Evolutionary conservation across 2,113 vertebrate genomes (phyloP), one percentile per base, ranked within the genome.

Genomic region (Oreocharis arfaki): DNA sequence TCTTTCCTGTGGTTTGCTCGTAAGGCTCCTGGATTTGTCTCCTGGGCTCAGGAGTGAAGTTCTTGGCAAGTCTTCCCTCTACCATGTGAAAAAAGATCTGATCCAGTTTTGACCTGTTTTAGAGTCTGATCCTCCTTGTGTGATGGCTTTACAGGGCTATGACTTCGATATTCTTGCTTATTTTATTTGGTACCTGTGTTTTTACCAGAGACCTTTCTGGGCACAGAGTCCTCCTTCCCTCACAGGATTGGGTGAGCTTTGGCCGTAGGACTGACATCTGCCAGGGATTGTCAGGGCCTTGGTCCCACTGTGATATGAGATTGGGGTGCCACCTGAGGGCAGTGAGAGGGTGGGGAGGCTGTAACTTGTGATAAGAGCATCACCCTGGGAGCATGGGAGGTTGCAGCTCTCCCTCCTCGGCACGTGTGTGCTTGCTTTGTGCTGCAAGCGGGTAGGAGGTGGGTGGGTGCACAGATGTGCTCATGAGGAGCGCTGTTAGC

Each of bases 201-300:
- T 77, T 74, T 42, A 39, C 21, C n/a, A 37, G 52, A 73, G 21
- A 59, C 26, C 11, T 67, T 84, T 55, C 44, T 19, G 60, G 39
- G 30, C 30, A 3, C 0, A 0, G 42, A 68, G 21, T 47, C 20
- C 5, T 86, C 3, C 35, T 64, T 13, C 14, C 26, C n/a, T 78
- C 27, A 7, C 39, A 56, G 50, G 19, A 12, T 60, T 76, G 32
- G 44, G 4, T 8, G 16, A 73, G 16, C 41, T 85, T 24, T 75
- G 60, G 11, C 47, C 3, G 0, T 65, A 44, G 87, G 64, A 55
- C 57, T 13, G 6, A 57, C 11, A 15, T 81, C 50, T 91, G 46
- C 68, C 46, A 50, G 28, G 55, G 46, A 2, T 49, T 80, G 14
- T 50, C 47, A 75, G n/a, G 27, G 37, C 50, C 55, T 71, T 79